Conservation (phyloP, 2,797 vertebrate genomes). For the Tolypeutes matacus region DNA sequence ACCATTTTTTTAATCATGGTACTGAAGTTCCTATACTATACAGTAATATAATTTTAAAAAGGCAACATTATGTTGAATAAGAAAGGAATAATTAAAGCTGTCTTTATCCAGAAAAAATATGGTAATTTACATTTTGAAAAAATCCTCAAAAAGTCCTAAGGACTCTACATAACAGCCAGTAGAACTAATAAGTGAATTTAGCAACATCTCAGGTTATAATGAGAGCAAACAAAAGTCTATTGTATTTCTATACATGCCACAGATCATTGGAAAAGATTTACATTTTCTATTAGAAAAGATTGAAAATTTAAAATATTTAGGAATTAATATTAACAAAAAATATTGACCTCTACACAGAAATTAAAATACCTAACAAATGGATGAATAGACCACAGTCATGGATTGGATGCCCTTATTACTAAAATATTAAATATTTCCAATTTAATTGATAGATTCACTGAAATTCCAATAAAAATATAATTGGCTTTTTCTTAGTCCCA, state of each 20-base stretch:
- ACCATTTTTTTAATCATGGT: neutral
- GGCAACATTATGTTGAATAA: neutral
- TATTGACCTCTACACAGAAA: neutral
- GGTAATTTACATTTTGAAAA: neutral
- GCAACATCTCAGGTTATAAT: neutral
- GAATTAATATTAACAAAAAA: neutral
- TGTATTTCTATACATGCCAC: neutral
- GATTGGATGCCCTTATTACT: no score
- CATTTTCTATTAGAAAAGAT: neutral
- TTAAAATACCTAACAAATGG: neutral
- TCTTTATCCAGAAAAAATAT: neutral
- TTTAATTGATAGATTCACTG: no score
- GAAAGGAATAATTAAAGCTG: neutral
- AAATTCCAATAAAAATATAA: no score
- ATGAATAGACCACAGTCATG: no score
- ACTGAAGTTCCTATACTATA: neutral
- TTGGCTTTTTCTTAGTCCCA: no score
- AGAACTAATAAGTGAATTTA: neutral
- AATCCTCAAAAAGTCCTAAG: neutral
- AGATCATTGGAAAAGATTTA: neutral
- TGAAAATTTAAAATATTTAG: neutral
- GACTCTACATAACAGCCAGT: neutral
- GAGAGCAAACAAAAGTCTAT: neutral
- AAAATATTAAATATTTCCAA: no score
- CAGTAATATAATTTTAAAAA: neutral